Conservation (phyloP, 2,113 vertebrate species). For the Corythaeola cristata region DNA sequence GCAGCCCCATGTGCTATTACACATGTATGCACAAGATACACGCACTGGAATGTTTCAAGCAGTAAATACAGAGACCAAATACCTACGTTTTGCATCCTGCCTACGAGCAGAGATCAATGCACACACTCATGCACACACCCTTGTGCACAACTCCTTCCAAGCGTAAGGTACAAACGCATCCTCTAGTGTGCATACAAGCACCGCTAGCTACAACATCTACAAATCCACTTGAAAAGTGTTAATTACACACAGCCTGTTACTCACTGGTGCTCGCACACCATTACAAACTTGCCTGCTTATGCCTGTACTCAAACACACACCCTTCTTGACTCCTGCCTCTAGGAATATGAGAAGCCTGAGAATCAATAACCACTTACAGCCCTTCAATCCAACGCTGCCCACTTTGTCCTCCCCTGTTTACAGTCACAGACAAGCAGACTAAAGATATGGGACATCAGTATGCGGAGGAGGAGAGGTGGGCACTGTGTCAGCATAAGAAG, state of each 20-base stretch:
- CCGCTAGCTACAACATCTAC: not conserved
- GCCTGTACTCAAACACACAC: not conserved
- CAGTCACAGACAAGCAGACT: constrained; percentile 45
- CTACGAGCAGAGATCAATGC: not conserved
- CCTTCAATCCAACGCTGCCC: constrained; percentile 65
- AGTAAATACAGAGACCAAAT: not conserved
- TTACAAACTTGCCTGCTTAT: not conserved
- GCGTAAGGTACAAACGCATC: fast-evolving
- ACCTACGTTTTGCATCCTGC: fast-evolving
- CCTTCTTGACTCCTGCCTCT: not conserved
- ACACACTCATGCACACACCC: fast-evolving
- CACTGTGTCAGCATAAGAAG: constrained; percentile 27
- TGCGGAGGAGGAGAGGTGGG: constrained; percentile 23
- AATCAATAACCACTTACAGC: constrained; percentile 70
- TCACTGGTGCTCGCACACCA: fast-evolving
- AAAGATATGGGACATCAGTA: constrained; percentile 34
- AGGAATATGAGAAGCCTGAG: not conserved
- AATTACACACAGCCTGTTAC: not conserved
- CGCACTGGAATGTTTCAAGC: not conserved
- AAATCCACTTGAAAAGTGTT: not conserved
- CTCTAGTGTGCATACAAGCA: not conserved
- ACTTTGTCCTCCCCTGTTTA: constrained; percentile 20
- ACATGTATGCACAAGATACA: not conserved
- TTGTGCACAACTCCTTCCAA: not conserved
- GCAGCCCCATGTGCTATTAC: not conserved